phyloP scores from a whole-genome alignment of 2,888 invertebrate genomes.

The Drosophila ezoana region DNA sequence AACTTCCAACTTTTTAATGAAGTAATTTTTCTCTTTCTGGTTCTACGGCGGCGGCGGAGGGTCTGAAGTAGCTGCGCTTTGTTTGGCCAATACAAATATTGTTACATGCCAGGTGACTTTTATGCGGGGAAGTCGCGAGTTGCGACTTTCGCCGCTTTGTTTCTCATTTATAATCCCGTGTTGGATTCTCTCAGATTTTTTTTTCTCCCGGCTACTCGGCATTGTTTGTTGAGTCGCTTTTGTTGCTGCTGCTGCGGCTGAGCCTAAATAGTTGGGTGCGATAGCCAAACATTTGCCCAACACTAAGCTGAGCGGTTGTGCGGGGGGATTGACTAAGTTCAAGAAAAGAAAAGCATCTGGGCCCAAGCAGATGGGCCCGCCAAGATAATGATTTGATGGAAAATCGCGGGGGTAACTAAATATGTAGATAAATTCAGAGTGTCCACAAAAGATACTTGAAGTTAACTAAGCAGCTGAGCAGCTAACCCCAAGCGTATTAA shows the following conservation, averaged over 20 bases:
- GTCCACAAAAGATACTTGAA: neutral
- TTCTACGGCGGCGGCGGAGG: conserved; percentile 5
- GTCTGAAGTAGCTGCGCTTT: conserved; percentile 47
- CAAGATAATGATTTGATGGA: conserved; percentile 31
- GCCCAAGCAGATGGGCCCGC: conserved; percentile 29
- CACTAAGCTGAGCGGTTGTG: neutral
- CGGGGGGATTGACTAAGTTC: neutral
- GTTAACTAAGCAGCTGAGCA: neutral
- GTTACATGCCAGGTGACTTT: conserved; percentile 60
- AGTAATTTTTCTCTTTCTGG: conserved; percentile 67
- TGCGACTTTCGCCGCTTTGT: conserved; percentile 56
- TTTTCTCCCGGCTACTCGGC: conserved; percentile 8
- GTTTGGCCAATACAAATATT: conserved; percentile 62
- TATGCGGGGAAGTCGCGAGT: conserved; percentile 3
- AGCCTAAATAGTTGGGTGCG: conserved; percentile 44
- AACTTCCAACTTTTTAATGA: conserved; percentile 74
- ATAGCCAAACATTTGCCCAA: conserved; percentile 45
- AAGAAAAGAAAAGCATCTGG: conserved; percentile 9
- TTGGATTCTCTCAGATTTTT: conserved; percentile 17
- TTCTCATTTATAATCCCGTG: conserved; percentile 61
- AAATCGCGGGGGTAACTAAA: conserved; percentile 23
- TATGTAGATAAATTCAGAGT: conserved; percentile 6
- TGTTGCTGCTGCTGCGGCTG: conserved; percentile 19
- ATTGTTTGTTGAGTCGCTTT: conserved; percentile 43
- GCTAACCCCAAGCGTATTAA: neutral